Conservation (phyloP, 2,113 vertebrate genomes). For the Hippocampus barbouri region DNA sequence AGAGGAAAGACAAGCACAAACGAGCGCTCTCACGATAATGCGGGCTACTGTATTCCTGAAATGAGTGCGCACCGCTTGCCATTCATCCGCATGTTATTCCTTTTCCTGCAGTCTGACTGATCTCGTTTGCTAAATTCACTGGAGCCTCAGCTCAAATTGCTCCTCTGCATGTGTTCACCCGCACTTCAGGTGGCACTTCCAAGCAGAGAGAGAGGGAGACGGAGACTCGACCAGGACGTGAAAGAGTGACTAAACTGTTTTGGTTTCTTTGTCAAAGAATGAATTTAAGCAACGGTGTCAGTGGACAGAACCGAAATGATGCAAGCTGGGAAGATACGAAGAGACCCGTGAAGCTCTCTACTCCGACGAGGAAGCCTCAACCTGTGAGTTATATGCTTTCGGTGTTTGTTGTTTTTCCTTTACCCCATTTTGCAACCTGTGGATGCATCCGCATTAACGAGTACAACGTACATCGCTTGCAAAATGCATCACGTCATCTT, state of each 20-base stretch:
- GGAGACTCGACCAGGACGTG: slow-evolving; percentile 22
- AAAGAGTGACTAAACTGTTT: slow-evolving; percentile 6
- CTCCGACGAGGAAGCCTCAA: slow-evolving; percentile 56
- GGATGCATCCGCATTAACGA: background rate
- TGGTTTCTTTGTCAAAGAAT: slow-evolving; percentile 25
- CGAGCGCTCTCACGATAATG: slow-evolving; percentile 10
- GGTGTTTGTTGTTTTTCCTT: background rate
- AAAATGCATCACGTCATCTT: background rate
- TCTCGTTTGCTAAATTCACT: slow-evolving; percentile 26
- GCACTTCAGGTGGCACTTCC: slow-evolving; percentile 24
- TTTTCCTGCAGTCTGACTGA: slow-evolving; percentile 8
- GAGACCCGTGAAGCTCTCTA: slow-evolving; percentile 38
- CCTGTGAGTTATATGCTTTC: slow-evolving; percentile 49
- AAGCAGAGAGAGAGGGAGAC: slow-evolving; percentile 2
- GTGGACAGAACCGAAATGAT: slow-evolving; percentile 40
- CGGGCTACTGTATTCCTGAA: slow-evolving; percentile 2
- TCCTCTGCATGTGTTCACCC: slow-evolving; percentile 16
- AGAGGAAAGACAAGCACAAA: slow-evolving; percentile 18
- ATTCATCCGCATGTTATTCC: slow-evolving; percentile 3
- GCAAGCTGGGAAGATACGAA: slow-evolving; percentile 39
- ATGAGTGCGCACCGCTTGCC: slow-evolving; percentile 13
- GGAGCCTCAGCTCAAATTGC: slow-evolving; percentile 21
- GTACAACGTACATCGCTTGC: background rate
- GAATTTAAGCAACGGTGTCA: slow-evolving; percentile 40
- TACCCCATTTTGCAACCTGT: background rate